Evolutionary conservation across 2,113 vertebrate species (phyloP).

Genomic region (Lota lota): DNA sequence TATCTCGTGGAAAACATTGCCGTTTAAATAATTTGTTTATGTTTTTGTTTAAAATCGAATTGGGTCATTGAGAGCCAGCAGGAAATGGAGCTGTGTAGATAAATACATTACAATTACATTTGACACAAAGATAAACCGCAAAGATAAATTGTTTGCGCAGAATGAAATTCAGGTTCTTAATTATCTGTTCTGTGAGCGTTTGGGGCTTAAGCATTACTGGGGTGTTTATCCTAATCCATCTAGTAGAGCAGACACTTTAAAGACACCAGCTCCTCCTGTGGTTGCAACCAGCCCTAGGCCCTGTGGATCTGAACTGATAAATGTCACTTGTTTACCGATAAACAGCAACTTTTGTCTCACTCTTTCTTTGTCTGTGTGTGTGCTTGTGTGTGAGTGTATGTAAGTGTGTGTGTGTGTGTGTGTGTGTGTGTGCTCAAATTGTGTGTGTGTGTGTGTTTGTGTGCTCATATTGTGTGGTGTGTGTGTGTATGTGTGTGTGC

Average conservation of each 20-base stretch:
- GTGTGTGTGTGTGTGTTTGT: neutral
- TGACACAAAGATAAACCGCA: too few species aligned
- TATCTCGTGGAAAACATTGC: too few species aligned
- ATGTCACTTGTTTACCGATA: slow-evolving; percentile 62
- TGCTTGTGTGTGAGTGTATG: slow-evolving; percentile 3
- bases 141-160: too few species aligned
- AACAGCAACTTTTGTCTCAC: slow-evolving; percentile 31
- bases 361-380: slow-evolving; percentile 22
- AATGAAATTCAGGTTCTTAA: neutral
- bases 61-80: too few species aligned
- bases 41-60: too few species aligned
- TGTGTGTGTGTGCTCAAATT: slow-evolving; percentile 47
- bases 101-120: too few species aligned
- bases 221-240: slow-evolving; percentile 8
- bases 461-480: neutral
- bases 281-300: neutral
- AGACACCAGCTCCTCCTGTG: neutral
- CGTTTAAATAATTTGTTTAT: too few species aligned
- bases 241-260: neutral
- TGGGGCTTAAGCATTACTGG: too few species aligned
- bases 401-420: slow-evolving; percentile 28
- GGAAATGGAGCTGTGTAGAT: too few species aligned
- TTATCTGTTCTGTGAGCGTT: neutral
- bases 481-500: slow-evolving; percentile 7
- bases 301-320: too few species aligned